Percentiles rank a stretch among this genome's conserved stretches.
Evolutionary conservation across 2,888 invertebrate genomes (phyloP).

Genomic region (Pristionchus fissidentatus): DNA sequence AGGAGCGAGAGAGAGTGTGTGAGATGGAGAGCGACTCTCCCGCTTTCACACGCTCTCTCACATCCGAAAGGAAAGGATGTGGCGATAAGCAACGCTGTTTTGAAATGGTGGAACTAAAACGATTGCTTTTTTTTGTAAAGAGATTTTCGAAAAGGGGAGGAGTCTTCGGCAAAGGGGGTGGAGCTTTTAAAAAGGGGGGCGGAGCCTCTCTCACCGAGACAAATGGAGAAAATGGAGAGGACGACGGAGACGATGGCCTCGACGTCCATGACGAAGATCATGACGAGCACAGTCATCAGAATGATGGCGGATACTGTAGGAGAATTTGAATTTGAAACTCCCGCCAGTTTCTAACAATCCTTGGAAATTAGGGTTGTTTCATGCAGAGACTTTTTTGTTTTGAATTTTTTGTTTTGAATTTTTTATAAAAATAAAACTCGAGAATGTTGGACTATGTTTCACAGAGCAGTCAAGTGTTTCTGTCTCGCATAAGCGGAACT

Average conservation of each 20-base stretch:
- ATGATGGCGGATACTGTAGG: slow-evolving; percentile 70
- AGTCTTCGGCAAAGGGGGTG: neutral
- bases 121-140: too few species aligned
- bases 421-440: too few species aligned
- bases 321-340: neutral
- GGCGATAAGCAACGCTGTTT: neutral
- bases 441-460: neutral
- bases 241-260: slow-evolving; percentile 73
- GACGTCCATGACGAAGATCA: slow-evolving; percentile 70
- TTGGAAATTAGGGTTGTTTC: neutral
- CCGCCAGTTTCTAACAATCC: neutral
- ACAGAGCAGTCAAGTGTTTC: neutral
- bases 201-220: slow-evolving; percentile 60
- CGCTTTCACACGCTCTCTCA: too few species aligned
- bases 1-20: too few species aligned
- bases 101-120: too few species aligned
- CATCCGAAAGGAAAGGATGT: neutral
- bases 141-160: neutral
- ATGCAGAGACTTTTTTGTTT: too few species aligned
- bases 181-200: neutral
- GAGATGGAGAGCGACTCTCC: too few species aligned
- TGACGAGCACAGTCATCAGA: slow-evolving; percentile 72
- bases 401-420: too few species aligned
- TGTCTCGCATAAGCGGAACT: too few species aligned
- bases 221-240: slow-evolving; percentile 72